Conservation (phyloP, 2,797 vertebrate species). For the Aphelocoma californica region DNA sequence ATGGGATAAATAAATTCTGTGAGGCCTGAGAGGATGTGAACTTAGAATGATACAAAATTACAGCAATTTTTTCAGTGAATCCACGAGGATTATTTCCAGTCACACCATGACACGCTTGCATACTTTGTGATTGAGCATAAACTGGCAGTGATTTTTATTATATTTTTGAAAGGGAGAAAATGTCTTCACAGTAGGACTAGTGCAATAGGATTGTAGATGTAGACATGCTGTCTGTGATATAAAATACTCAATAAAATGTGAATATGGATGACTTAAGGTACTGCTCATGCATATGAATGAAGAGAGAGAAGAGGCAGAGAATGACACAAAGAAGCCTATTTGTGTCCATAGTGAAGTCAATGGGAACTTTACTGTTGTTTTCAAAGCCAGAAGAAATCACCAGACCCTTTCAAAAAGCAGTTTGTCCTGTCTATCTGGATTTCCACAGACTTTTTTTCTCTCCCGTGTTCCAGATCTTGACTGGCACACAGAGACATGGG, state of each 20-base stretch:
- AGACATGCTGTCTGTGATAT: neutral
- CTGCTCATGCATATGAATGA: neutral
- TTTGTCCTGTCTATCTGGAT: neutral
- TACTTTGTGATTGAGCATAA: constrained; percentile 12
- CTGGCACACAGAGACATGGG: neutral
- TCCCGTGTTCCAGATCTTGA: neutral
- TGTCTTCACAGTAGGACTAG: constrained; percentile 7
- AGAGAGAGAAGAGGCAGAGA: neutral
- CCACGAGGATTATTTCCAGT: neutral
- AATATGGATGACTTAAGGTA: constrained; percentile 14
- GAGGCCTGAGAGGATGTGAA: neutral
- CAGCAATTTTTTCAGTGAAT: neutral
- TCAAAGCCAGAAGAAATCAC: neutral
- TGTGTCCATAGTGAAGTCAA: neutral
- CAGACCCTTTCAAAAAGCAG: neutral
- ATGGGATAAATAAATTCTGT: neutral
- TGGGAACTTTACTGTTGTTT: neutral
- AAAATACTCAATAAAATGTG: constrained; percentile 10
- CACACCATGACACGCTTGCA: neutral
- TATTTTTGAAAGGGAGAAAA: constrained; percentile 3
- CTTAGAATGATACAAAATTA: neutral
- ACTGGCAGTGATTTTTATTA: constrained; percentile 1
- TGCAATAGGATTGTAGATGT: neutral
- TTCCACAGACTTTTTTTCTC: neutral
- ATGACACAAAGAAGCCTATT: neutral